Base-by-base conservation (phyloP, 30 jellyfish, hydroid and myxozoan genomes). In the Cassiopea andromeda region DNA sequence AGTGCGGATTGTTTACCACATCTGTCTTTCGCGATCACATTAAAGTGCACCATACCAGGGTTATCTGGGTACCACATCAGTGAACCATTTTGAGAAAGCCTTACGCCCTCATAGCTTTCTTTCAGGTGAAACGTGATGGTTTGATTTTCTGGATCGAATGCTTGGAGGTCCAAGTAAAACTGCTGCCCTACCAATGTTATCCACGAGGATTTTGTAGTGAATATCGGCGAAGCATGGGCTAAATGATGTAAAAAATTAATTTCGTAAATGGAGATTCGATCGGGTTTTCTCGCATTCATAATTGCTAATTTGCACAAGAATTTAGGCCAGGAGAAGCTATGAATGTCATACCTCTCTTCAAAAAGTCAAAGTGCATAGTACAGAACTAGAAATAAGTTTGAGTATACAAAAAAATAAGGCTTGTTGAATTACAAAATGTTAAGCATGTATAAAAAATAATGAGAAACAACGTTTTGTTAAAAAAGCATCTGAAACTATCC, bases 101-200 rank as follows among this genome's bases (percentile, higher is more conserved):
- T 7, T 67, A 81, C 91, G 5, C 96, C 97, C 19, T 89, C 93
- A 73, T 81, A 80, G 60, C 84, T 68, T 17, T 91, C 96, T 47
- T 61, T 67, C 54, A 89, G 90, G 38, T 49, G 17, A 59, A 73
- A 94, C 45, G 54, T 69, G 64, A 94, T 67, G 16, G 96, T 38
- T 64, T 85, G 98, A n/a, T 85, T 90, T 57, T 94, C 94, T 16
- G 98, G 96, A 50, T 94, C 98, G 1, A 38, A 46, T 48, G 97
- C 98, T 10, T 76, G 44, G 3, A 94, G 57, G 61, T 80, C 88
- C 74, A 80, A 6, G 0, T 80, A 27, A 88, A 94, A 81, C 7
- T 67, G 74, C 61, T 94, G 94, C 7, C 85, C 92, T 44, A 47
- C 78, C 45, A 81, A 89, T 13, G 92, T 87, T 17, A 69, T 45